Conservation (phyloP, 2,888 invertebrate species). For the Acronicta aceris region DNA sequence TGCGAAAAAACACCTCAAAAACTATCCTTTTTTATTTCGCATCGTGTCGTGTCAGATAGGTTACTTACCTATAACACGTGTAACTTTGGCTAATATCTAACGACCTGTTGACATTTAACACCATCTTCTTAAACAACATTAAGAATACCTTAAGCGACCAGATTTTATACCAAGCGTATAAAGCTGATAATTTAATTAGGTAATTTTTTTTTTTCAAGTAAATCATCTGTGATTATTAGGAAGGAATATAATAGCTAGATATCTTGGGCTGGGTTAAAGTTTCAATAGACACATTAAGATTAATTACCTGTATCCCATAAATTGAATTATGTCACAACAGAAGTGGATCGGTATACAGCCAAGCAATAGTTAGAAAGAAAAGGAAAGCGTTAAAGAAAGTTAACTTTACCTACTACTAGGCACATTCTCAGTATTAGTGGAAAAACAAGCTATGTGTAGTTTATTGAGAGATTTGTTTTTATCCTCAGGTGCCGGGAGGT, state of each 20-base stretch:
- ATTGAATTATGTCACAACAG: not conserved
- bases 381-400: constrained; percentile 1
- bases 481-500: constrained; percentile 56
- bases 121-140: not conserved
- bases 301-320: not conserved
- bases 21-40: not conserved
- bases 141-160: not conserved
- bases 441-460: not conserved
- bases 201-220: too few species aligned
- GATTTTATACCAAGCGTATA: not conserved
- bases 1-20: not conserved
- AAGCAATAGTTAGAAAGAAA: not conserved
- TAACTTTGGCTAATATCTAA: not conserved
- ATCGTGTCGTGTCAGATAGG: not conserved
- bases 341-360: not conserved
- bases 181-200: not conserved
- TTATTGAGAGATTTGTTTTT: not conserved
- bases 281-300: too few species aligned
- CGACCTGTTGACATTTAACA: not conserved
- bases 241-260: too few species aligned
- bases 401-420: not conserved
- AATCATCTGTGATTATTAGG: too few species aligned
- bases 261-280: too few species aligned
- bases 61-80: not conserved
- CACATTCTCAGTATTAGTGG: not conserved